A percentile compares a stretch with the other conserved stretches of the same genome.
Conservation (phyloP, 92 coral and sea anemone genomes). For the Zoanthus sansibaricus region DNA sequence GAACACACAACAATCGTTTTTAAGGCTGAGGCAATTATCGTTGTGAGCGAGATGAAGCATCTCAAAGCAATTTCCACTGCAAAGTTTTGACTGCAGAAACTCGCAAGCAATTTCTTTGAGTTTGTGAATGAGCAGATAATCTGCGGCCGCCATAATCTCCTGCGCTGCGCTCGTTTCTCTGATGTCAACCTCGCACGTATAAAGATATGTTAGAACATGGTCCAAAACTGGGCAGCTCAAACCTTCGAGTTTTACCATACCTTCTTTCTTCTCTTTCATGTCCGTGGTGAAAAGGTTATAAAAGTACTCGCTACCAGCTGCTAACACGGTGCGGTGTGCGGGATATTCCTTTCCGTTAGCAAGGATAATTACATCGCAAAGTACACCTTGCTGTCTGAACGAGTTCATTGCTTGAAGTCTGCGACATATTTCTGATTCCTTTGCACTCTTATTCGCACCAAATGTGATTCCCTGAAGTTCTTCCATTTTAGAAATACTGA, state of each 20-base stretch:
- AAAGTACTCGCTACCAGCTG: conserved; percentile 52
- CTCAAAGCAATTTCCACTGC: conserved; percentile 46
- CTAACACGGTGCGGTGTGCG: conserved; percentile 36
- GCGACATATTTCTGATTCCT: conserved; percentile 48
- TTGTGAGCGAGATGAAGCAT: conserved; percentile 44
- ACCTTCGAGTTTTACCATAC: conserved; percentile 41
- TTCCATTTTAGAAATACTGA: conserved; percentile 1
- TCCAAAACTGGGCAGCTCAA: conserved; percentile 48
- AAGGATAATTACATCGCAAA: conserved; percentile 34
- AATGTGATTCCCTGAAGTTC: conserved; percentile 42
- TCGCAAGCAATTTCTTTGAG: conserved; percentile 45
- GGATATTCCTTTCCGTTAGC: conserved; percentile 39
- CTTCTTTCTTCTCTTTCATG: conserved; percentile 59
- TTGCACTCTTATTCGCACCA: conserved; percentile 38
- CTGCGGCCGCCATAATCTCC: conserved; percentile 47
- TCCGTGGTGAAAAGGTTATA: conserved; percentile 41
- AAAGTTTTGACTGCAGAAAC: conserved; percentile 44
- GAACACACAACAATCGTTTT: conserved; percentile 32
- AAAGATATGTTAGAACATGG: conserved; percentile 49
- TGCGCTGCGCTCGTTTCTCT: conserved; percentile 29
- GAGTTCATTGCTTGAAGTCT: conserved; percentile 23
- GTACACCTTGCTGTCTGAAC: conserved; percentile 34
- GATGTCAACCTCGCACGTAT: conserved; percentile 45
- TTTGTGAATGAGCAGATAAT: conserved; percentile 41
- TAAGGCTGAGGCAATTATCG: conserved; percentile 35